Evolutionary conservation across 1,140 invertebrate genomes (phyloP), one percentile per base, ranked within the genome.

Genomic region (Phthorimaea operculella): DNA sequence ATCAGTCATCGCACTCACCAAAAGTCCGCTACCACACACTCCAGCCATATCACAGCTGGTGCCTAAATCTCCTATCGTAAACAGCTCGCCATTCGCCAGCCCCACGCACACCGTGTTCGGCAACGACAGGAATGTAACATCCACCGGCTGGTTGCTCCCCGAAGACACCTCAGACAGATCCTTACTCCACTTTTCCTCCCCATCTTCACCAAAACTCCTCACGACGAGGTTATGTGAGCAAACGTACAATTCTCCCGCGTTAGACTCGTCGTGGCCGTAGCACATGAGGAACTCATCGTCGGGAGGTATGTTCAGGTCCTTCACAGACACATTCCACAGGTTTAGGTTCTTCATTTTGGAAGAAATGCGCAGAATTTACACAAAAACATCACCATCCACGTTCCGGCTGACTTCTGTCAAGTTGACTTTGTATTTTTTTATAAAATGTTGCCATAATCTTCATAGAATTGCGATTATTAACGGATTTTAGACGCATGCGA

Each of bases 221-320:
- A 85, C 66, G 55, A 62, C 58, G 53, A 83, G 77, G 68, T 82
- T 83, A 78, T 74, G 57, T 60, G 73, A 74, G 62, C 77, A 82
- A 51, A 72, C 44, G 66, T 75, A 84, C 53, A 85, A 58, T 54
- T 82, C 67, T 52, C 70, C 70, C 5, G 57, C 64, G 55, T 60
- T 67, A 9, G 60, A 61, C 51, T 72, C 76, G 58, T 77, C 65
- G 34, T 76, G 69, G 17, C 74, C 76, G 50, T 72, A 76, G 54
- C 75, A 77, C 45, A 72, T 50, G 44, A 56, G 58, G 42, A 68
- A 62, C 21, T 67, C 60, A 49, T 79, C 66, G 45, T 66, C 60
- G 49, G 53, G 54, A 39, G 70, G 33, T n/a, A 72, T 51, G n/a
- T 62, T 53, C 34, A 74, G 51, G 53, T 70, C 66, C 58, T 61